Base-by-base conservation (phyloP, 2,797 vertebrate genomes). In the Macrochelys suwanniensis region DNA sequence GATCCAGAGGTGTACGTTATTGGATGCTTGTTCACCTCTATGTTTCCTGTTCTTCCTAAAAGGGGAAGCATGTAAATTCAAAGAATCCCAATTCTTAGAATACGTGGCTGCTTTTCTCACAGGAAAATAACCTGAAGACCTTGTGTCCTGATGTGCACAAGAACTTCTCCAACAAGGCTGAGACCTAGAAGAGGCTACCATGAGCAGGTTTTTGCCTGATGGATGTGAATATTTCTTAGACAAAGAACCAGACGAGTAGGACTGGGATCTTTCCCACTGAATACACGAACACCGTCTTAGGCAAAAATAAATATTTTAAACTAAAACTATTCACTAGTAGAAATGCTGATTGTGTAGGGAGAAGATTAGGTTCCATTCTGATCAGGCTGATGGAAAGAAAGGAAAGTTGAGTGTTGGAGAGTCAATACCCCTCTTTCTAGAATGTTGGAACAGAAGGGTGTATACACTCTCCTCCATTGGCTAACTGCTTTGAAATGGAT, bases 331-430 rank as follows among this genome's bases (percentile, higher is more conserved):
- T 26, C 25, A 76, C 7, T 54, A 77, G 47, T 74, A 88, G 53
- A 92, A 95, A 87, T 57, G 7, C 3, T 89, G 10, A 77, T 71
- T 17, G 2, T 11, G 7, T 74, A 78, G 68, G 13, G 37, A 77
- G 78, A 86, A 11, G 17, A 74, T 33, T 37, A 16, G 42, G 84
- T 19, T 21, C 49, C 13, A 45, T 1, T 51, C 9, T 78, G 51
- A 13, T 82, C 21, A 88, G 68, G 86, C 6, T 77, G 82, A 95
- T 96, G 65, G 33, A 83, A 80, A 42, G 23, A 28, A 68, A 91
- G 65, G 25, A 88, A 85, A 85, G 11, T 57, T n/a, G 45, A 56
- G 13, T 81, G 23, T 2, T 83, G 77, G 13, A 53, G 31, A 2
- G 31, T 16, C 90, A 5, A 31, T 82, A 2, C 8, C 16, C 76